Base-by-base conservation (phyloP, 2,888 invertebrate species). In the Melinaea menophilus region DNA sequence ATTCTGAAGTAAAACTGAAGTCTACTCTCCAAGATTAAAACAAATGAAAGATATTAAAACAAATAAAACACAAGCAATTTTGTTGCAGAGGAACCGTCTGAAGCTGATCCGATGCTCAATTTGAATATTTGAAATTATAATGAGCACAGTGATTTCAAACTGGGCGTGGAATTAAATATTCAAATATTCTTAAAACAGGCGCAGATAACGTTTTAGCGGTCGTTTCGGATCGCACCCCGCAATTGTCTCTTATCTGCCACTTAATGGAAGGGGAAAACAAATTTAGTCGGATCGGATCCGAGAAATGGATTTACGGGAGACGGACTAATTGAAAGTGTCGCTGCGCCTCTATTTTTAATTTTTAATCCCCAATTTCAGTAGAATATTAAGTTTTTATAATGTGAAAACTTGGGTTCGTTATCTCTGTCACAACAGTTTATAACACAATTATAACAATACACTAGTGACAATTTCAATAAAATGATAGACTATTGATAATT, bases 191-290 rank as follows among this genome's bases (percentile, higher is more conserved):
- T 69, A 70, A 72, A 73, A 70, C 72, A 71, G 71, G 61, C 65
- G 62, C 62, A 73, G 77, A 77, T 77, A 77, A 73, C 72, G 69
- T 65, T 75, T 77, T 75, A 74, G 72, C 71, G 75, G 70, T 67
- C 67, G 66, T 71, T 69, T 57, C 66, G 63, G 67, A 71, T 71
- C 67, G 71, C 71, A 68, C 72, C 68, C 64, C 54, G 61, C 68
- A 62, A 70, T 70, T 70, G 68, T 68, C 69, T 60, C 72, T 73
- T 74, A 74, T 74, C 75, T 75, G 63, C 64, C 67, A 31, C 67
- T 71, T 69, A 69, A 72, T 69, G 72, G 69, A 58, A 57, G 67
- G 34, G 65, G 61, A 67, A 65, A 67, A 67, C 67, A 67, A 65
- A 67, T 65, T 65, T 57, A 22, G 58, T 58, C 56, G 54, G 56